Base-by-base conservation (phyloP, 2,888 invertebrate species). In the Alitta virens region DNA sequence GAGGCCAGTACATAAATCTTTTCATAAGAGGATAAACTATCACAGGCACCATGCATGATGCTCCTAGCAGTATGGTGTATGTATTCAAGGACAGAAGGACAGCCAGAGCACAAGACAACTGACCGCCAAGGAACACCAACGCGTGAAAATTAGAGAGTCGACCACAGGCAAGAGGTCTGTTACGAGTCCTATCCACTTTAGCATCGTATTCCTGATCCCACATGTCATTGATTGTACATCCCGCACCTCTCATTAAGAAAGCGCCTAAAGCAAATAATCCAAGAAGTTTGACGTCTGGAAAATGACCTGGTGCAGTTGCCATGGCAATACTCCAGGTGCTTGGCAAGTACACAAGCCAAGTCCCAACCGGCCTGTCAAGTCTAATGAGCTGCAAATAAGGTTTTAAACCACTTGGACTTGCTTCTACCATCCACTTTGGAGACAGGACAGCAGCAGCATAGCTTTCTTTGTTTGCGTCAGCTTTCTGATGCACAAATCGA, bases 261-360 rank as follows among this genome's bases (percentile, higher is more conserved):
- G 98, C 91, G 0, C 99, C 99, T 0, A 88, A 82, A 0, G 91
- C 91, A 85, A 98, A 99, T 56, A 98, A 83, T 0, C 86, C 86
- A 1, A 96, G 84, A 70, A 88, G 86, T 55, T 85, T 75, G 27
- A 86, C 75, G 73, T 91, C 89, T 0, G 91, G 90, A 14, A 92
- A 85, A 33, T 86, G 85, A 0, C 91, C 91, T 0, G 91, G 85
- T 1, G 87, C 78, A 0, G 95, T 89, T 0, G 91, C 92, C 63
- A 96, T 83, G 0, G 90, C 91, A 79, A 97, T 92, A 53, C 97
- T 93, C 97, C 98, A 99, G 0, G 91, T 88, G 72, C 96, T 94
- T 0, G 99, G 99, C 93, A 96, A 96, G 82, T 91, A 96, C 0
- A 99, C 85, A 1, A 99, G 86, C 89, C 94, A 96, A 0, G 94